Percentiles rank a stretch among this genome's conserved stretches.
Conservation (phyloP, 2,797 vertebrate species). For the Phalanger gymnotis region DNA sequence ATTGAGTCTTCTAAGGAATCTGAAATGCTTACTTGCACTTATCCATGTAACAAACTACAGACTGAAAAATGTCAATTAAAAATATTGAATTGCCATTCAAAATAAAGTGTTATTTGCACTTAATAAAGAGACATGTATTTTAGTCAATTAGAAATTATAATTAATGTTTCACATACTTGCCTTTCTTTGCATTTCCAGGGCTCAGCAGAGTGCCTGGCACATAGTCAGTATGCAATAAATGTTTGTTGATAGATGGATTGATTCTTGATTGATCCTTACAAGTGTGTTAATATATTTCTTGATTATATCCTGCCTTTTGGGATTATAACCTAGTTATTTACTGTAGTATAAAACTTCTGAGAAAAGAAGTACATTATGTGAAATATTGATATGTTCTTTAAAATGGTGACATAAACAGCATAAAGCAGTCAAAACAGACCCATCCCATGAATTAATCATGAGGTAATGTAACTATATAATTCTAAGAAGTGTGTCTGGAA, state of each 20-base stretch:
- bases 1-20: not conserved
- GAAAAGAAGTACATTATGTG: not conserved
- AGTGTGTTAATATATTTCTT: not conserved
- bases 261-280: not conserved
- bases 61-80: not conserved
- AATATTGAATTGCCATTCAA: not conserved
- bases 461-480: not conserved
- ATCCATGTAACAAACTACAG: not conserved
- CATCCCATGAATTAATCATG: not conserved
- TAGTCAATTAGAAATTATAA: not conserved
- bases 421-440: not conserved
- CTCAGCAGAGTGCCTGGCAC: not conserved
- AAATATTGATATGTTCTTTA: not conserved
- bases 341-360: not conserved
- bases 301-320: not conserved
- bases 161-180: not conserved
- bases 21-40: not conserved
- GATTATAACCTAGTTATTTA: not conserved
- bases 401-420: not conserved
- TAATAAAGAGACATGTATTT: not conserved
- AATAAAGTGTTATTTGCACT: not conserved
- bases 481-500: not conserved
- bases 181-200: not conserved
- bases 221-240: not conserved
- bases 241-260: not conserved